Conservation (phyloP, 2,113 vertebrate genomes). For the Zosterops hypoxanthus region DNA sequence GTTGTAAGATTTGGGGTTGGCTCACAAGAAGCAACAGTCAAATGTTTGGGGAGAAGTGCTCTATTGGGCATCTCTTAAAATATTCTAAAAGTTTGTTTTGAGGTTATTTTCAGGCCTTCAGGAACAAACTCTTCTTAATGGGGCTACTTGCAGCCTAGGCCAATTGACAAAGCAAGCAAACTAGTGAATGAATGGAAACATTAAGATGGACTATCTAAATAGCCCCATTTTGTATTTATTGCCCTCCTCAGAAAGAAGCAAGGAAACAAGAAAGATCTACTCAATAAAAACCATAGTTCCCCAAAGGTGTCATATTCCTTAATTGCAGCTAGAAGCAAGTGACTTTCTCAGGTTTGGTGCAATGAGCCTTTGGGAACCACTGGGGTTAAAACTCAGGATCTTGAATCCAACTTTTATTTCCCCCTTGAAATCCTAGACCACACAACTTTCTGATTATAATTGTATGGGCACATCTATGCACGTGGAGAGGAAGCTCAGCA, state of each 20-base stretch:
- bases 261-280: slow-evolving; percentile 17
- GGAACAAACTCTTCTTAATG: not conserved
- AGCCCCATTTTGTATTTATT: slow-evolving; percentile 12
- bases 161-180: not conserved
- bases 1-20: not conserved
- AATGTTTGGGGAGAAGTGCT: not conserved
- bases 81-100: not conserved
- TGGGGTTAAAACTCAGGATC: slow-evolving; percentile 43
- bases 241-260: not conserved
- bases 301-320: not conserved
- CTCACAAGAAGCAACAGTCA: not conserved
- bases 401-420: slow-evolving; percentile 42
- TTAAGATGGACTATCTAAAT: not conserved
- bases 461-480: not conserved
- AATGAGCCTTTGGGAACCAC: not conserved
- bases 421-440: slow-evolving; percentile 50
- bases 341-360: slow-evolving; percentile 48
- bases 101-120: not conserved
- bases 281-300: slow-evolving; percentile 16
- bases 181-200: not conserved
- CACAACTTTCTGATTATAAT: slow-evolving; percentile 24
- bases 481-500: not conserved
- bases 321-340: slow-evolving; percentile 44
- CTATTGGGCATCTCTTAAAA: not conserved
- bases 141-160: not conserved